phyloP scores from a whole-genome alignment of 2,888 invertebrate species.

The Tenthredo amoena region DNA sequence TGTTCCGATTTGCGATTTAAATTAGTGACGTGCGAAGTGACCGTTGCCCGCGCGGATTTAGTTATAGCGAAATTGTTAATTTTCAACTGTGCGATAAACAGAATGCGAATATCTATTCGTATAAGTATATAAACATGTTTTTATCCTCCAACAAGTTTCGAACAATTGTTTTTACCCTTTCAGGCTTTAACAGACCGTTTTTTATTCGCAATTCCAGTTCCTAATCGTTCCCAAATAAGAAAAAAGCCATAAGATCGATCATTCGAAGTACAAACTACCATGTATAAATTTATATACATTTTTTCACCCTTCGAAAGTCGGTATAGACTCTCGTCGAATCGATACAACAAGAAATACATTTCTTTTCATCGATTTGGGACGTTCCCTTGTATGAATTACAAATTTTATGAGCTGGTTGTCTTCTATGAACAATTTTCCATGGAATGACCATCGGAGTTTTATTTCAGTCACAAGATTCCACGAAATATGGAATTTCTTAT shows the following conservation, averaged over 20 bases:
- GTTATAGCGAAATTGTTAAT: neutral
- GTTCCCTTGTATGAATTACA: neutral
- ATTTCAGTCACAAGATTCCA: too few species aligned
- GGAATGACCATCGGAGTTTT: neutral
- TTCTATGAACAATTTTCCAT: neutral
- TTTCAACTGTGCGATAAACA: neutral
- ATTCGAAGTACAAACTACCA: too few species aligned
- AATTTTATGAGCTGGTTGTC: neutral
- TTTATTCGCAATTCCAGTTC: too few species aligned
- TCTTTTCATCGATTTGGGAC: neutral
- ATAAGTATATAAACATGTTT: neutral
- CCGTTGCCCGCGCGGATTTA: conserved; percentile 6
- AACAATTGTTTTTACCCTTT: neutral
- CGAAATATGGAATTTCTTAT: neutral
- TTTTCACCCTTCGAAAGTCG: too few species aligned
- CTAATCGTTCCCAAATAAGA: too few species aligned
- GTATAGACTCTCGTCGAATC: too few species aligned
- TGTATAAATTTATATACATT: too few species aligned
- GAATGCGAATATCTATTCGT: neutral
- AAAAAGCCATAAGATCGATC: too few species aligned
- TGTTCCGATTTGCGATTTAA: conserved; percentile 28
- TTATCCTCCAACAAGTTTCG: neutral
- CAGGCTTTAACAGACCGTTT: too few species aligned
- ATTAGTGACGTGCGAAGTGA: conserved; percentile 25
- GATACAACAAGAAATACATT: too few species aligned